Evolutionary conservation across 2,797 vertebrate genomes (phyloP).

Genomic region (Pyrocephalus nanus): DNA sequence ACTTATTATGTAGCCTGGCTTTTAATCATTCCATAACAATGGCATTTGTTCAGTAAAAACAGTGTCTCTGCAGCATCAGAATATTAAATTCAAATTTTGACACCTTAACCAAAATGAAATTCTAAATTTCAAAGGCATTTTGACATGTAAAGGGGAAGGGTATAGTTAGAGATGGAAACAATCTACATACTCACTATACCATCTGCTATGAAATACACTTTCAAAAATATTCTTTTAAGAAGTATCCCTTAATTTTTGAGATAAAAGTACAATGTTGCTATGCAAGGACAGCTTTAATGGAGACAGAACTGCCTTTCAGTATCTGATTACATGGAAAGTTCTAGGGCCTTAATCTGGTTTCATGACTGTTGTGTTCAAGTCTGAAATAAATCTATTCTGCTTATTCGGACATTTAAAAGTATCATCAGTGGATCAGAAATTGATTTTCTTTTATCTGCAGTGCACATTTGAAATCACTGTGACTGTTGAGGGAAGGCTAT

Average conservation of each 20-base stretch:
- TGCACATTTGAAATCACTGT: not conserved
- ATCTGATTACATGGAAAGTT: constrained; percentile 35
- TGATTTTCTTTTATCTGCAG: not conserved
- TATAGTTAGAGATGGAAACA: not conserved
- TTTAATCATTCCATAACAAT: not conserved
- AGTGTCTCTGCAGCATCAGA: not conserved
- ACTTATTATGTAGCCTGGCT: constrained; percentile 24
- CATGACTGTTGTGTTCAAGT: not conserved
- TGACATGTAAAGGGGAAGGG: not conserved
- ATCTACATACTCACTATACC: not conserved
- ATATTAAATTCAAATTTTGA: constrained; percentile 9
- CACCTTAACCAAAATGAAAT: not conserved
- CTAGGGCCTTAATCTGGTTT: constrained; percentile 9
- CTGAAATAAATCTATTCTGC: constrained; percentile 33
- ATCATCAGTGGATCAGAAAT: not conserved
- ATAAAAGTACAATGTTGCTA: constrained; percentile 16
- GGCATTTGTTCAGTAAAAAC: not conserved
- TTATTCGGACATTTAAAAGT: not conserved
- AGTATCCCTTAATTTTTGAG: constrained; percentile 30
- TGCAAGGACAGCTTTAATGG: constrained; percentile 52
- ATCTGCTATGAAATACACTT: not conserved
- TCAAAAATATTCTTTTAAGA: not conserved
- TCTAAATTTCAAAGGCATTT: not conserved
- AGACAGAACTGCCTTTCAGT: not conserved
- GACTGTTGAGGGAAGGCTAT: not conserved